Evolutionary conservation across 1,140 invertebrate genomes (phyloP).

Genomic region (Phortica variegata): DNA sequence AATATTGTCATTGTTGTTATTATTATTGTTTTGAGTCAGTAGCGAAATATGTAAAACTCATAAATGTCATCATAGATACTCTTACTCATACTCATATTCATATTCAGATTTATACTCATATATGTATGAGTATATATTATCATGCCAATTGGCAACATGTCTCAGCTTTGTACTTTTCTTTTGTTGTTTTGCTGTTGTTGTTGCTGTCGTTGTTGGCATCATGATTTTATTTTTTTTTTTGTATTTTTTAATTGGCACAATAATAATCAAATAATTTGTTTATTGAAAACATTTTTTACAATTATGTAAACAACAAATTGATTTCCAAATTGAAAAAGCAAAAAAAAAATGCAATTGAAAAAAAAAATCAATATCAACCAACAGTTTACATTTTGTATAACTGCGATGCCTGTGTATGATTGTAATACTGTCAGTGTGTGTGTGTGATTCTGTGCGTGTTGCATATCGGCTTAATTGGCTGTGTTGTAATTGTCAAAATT

Average conservation of each 20-base stretch:
- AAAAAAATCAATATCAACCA: no score
- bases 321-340: slow-evolving; percentile 48
- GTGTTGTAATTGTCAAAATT: background rate
- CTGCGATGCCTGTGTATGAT: slow-evolving; percentile 24
- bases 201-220: slow-evolving; percentile 5
- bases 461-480: no score
- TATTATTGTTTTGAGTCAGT: no score
- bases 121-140: no score
- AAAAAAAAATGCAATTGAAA: no score
- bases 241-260: slow-evolving; percentile 51
- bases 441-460: background rate
- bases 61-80: no score
- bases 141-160: no score
- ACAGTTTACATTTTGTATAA: slow-evolving; percentile 13
- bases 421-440: slow-evolving; percentile 6
- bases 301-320: slow-evolving; percentile 55
- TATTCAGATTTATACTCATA: no score
- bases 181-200: slow-evolving; percentile 12
- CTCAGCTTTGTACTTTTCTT: no score
- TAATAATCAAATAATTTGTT: slow-evolving; percentile 56
- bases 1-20: no score
- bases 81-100: no score
- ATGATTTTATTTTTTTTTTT: slow-evolving; percentile 19
- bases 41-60: no score
- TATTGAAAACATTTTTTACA: slow-evolving; percentile 55